phyloP scores from a whole-genome alignment of 1,140 invertebrate species.

The Mizuhopecten yessoensis region DNA sequence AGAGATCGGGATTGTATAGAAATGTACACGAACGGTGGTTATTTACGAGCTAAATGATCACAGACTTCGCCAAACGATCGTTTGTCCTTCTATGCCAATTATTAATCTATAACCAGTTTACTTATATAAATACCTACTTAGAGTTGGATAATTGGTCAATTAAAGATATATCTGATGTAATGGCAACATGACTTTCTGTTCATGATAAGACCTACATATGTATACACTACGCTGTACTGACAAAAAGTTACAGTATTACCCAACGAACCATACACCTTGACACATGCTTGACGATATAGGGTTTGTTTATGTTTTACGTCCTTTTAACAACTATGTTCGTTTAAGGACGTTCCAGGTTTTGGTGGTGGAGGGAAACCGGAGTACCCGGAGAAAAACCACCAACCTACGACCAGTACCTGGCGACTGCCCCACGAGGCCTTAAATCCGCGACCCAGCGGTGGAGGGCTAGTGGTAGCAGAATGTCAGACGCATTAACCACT shows the following conservation, averaged over 20 bases:
- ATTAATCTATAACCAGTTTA: neutral
- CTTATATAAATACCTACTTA: neutral
- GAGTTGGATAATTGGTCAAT: neutral
- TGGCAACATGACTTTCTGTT: neutral
- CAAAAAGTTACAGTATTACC: neutral
- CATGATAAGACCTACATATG: neutral
- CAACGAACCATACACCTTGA: too few species aligned
- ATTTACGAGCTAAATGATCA: slow-evolving; percentile 7
- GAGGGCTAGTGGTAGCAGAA: too few species aligned
- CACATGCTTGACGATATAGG: too few species aligned
- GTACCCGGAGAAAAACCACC: too few species aligned
- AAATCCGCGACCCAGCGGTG: too few species aligned
- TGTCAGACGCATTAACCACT: too few species aligned
- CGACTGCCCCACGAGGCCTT: too few species aligned
- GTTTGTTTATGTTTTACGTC: too few species aligned
- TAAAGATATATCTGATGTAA: neutral
- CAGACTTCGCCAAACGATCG: neutral
- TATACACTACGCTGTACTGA: neutral
- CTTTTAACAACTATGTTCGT: too few species aligned
- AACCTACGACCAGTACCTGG: too few species aligned
- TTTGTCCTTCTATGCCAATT: neutral
- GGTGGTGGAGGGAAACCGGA: too few species aligned
- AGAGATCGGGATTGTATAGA: neutral
- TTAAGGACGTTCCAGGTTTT: too few species aligned
- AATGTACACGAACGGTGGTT: neutral